Conservation (phyloP, 2,797 vertebrate genomes). For the Periophthalmus magnuspinnatus region DNA sequence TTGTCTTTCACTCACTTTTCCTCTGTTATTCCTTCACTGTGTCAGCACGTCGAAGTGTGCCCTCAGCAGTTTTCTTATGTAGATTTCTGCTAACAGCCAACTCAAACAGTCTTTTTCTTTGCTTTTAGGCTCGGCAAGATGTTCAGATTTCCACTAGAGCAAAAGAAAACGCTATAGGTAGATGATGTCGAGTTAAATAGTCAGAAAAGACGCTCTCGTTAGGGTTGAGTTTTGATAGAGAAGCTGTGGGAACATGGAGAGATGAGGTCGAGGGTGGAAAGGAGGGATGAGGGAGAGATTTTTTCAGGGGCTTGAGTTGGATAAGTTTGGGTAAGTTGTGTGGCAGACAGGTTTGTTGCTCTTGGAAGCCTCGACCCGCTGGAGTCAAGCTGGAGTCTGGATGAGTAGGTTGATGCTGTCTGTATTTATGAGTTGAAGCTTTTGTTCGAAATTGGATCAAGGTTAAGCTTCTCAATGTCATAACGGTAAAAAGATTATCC, state of each 20-base stretch:
- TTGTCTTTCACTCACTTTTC: slow-evolving; percentile 54
- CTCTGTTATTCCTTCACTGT: slow-evolving; percentile 58
- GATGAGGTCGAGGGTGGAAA: slow-evolving; percentile 9
- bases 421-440: slow-evolving; percentile 20
- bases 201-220: slow-evolving; percentile 12
- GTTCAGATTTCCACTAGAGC: slow-evolving; percentile 48
- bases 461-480: background rate
- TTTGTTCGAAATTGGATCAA: background rate
- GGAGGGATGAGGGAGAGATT: slow-evolving; percentile 25
- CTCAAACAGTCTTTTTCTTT: slow-evolving; percentile 53
- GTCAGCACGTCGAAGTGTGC: slow-evolving; percentile 60
- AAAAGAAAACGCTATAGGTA: slow-evolving; percentile 58
- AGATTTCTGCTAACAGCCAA: slow-evolving; percentile 60
- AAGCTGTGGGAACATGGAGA: background rate
- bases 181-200: slow-evolving; percentile 39
- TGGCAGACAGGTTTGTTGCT: slow-evolving; percentile 67
- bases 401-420: slow-evolving; percentile 33
- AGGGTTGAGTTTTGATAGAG: slow-evolving; percentile 7
- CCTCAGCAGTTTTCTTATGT: slow-evolving; percentile 69
- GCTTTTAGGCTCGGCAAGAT: slow-evolving; percentile 19
- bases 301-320: slow-evolving; percentile 33
- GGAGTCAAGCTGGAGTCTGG: slow-evolving; percentile 44
- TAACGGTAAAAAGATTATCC: background rate
- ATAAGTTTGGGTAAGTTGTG: slow-evolving; percentile 53
- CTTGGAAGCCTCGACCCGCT: slow-evolving; percentile 61